Percentiles rank a stretch among this genome's conserved stretches.
Evolutionary conservation across 1,140 invertebrate species (phyloP).

Genomic region (Drosophila tristis): DNA sequence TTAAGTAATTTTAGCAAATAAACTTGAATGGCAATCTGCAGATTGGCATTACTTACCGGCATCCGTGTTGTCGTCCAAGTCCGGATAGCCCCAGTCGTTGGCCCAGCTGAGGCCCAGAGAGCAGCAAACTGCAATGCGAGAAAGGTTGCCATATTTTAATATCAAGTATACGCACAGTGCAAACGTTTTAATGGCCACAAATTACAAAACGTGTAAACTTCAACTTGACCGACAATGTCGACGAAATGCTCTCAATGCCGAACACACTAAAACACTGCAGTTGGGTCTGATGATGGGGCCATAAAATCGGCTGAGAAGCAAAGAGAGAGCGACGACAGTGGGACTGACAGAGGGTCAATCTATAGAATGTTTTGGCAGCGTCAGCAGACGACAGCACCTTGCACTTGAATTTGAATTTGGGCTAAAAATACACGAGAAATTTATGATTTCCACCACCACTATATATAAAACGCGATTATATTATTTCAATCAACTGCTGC

Average conservation of each 20-base stretch:
- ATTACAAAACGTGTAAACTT: conserved; percentile 36
- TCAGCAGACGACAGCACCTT: conserved; percentile 58
- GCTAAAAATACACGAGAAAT: conserved; percentile 67
- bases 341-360: conserved; percentile 35
- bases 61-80: conserved; percentile 69
- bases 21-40: conserved; percentile 45
- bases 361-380: conserved; percentile 52
- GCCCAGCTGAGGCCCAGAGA: conserved; percentile 39
- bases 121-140: conserved; percentile 51
- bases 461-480: neutral
- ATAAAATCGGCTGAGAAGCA: conserved; percentile 16
- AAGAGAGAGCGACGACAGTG: neutral
- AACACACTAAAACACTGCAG: conserved; percentile 20
- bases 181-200: conserved; percentile 35
- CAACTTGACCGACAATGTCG: conserved; percentile 58
- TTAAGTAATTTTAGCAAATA: conserved; percentile 71
- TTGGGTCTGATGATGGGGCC: conserved; percentile 5
- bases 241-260: conserved; percentile 25
- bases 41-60: conserved; percentile 68
- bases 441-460: conserved; percentile 54
- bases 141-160: conserved; percentile 13
- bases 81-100: conserved; percentile 72
- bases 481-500: conserved; percentile 4
- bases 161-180: conserved; percentile 54
- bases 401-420: conserved; percentile 59